A percentile compares a stretch with the other conserved stretches of the same genome.
These are phyloP conservation scores for Spisula solida DNA, from an alignment of 2,888 invertebrate species.

Conservation along the genomic window DNA sequence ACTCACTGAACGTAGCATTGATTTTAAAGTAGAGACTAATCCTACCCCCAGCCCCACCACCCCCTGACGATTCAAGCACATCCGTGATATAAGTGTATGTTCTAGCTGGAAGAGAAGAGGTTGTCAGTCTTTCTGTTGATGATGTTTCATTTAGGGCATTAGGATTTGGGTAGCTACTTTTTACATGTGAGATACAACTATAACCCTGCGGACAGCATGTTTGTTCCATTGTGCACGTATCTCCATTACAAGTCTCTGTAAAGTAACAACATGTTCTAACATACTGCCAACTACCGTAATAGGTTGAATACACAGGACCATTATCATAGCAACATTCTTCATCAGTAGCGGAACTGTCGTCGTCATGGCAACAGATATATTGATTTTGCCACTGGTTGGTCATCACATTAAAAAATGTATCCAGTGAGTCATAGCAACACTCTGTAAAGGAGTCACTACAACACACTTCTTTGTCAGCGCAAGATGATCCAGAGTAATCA, in stretches of 20 bases:
- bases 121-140: not conserved
- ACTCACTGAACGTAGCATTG: conserved; percentile 81
- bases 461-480: conserved; percentile 37
- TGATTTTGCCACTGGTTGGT: not conserved
- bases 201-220: conserved; percentile 41
- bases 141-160: not conserved
- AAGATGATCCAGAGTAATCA: conserved; percentile 30
- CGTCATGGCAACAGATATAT: conserved; percentile 39
- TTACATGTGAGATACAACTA: not conserved
- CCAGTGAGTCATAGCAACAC: conserved; percentile 41
- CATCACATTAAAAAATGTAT: not conserved
- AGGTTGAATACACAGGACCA: conserved; percentile 25
- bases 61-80: conserved; percentile 55
- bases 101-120: not conserved
- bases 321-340: conserved; percentile 46
- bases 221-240: conserved; percentile 21
- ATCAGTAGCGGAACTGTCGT: not conserved
- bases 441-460: conserved; percentile 30
- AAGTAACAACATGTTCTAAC: conserved; percentile 49
- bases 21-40: conserved; percentile 78
- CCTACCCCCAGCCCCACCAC: conserved; percentile 80
- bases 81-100: not conserved
- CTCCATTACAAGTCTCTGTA: conserved; percentile 21
- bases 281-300: conserved; percentile 18
- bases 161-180: conserved; percentile 30